Evolutionary conservation across 1,140 invertebrate species (phyloP).

Genomic region (Drosophila asahinai): DNA sequence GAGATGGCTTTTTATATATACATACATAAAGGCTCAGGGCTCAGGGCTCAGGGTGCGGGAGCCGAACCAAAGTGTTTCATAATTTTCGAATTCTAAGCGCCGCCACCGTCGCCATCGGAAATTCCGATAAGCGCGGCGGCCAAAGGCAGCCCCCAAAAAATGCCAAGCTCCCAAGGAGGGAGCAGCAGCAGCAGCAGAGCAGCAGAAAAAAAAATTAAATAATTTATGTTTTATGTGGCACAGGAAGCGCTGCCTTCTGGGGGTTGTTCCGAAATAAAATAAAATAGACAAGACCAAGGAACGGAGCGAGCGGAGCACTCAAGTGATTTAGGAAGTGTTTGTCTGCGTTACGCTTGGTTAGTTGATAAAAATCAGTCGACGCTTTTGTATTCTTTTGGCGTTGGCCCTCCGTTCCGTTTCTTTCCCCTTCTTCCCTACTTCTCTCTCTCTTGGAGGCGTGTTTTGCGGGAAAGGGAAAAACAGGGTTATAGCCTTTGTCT

Average conservation of each 20-base stretch:
- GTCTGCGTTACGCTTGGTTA: constrained; percentile 84
- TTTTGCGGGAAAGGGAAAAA: background rate
- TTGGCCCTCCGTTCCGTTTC: constrained; percentile 1
- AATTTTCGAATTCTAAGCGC: constrained; percentile 74
- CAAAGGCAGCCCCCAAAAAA: constrained; percentile 1
- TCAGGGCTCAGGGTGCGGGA: background rate
- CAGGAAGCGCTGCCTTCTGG: constrained; percentile 69
- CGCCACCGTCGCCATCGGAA: constrained; percentile 54
- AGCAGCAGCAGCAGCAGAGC: too few relatives aligned
- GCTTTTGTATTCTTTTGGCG: constrained; percentile 57
- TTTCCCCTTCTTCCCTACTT: background rate
- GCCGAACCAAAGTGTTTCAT: constrained; percentile 72
- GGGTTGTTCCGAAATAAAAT: constrained; percentile 50
- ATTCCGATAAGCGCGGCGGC: constrained; percentile 53
- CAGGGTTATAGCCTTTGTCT: constrained; percentile 18
- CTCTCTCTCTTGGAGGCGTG: constrained; percentile 2
- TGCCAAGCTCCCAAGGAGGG: background rate
- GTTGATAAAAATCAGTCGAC: constrained; percentile 83
- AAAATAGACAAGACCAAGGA: constrained; percentile 37
- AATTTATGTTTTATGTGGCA: constrained; percentile 82
- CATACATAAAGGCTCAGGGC: background rate
- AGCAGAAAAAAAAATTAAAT: constrained; percentile 72
- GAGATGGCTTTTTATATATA: constrained; percentile 3
- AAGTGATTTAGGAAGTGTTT: constrained; percentile 84
- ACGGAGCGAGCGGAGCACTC: constrained; percentile 40